Evolutionary conservation across 2,888 invertebrate species (phyloP), one percentile per base, ranked within the genome.

Genomic region (Drosophila cracens): DNA sequence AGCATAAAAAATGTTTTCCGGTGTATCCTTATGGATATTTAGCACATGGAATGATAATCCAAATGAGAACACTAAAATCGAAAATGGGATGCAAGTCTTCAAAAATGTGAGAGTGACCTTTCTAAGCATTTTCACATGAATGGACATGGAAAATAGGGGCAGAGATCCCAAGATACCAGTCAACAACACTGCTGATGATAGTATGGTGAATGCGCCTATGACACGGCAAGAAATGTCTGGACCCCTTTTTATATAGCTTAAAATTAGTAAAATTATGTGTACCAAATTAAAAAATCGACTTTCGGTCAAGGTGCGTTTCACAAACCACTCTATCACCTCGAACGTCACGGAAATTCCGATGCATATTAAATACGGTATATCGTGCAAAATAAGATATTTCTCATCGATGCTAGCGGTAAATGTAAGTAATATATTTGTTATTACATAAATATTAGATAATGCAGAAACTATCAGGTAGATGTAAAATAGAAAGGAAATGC

Each of bases 401-500:
- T 4, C 10, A 21, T 5, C 2, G 3, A 2, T 8, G 16, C 18
- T 3, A 2, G 8, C 4, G 3, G n/a, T 18, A 57, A 59, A 63
- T 25, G 10, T 36, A 0, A 53, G 34, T 13, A 13, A 13, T 13
- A 34, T 34, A 34, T 4, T 0, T 1, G n/a, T 0, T 16, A 21
- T 16, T 6, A 64, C 13, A 0, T 33, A 21, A 4, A 52, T 1
- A 18, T 29, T 49, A 4, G 58, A 49, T 1, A 64, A 0, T 2
- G 29, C 4, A 5, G 31, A 48, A 2, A 54, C 0, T 4, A 2
- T 0, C n/a, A 64, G 21, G 8, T 53, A 34, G 0, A 6, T 11
- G 31, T 67, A 65, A 36, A 62, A 62, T 25, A 56, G 4, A 8
- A 4, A 3, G 0, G 38, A 40, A 11, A 60, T 31, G 75, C 95